Base-by-base conservation (phyloP, 2,113 vertebrate genomes). In the Perccottus glenii region DNA sequence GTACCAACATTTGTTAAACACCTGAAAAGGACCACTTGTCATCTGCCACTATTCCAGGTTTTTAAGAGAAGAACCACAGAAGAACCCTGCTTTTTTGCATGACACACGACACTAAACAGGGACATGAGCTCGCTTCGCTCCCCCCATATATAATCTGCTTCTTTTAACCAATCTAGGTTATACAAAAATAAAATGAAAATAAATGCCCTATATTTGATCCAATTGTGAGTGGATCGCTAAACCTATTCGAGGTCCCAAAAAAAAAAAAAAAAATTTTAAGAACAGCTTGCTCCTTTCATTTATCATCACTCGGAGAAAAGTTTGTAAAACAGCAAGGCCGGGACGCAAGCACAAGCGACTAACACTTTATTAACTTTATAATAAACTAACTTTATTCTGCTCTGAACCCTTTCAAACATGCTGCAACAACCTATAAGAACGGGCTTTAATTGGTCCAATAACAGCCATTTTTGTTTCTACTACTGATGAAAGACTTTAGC, bases 91-190 rank as follows among this genome's bases (percentile, higher is more conserved):
- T 57, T 52, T 8, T 40, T 62, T 73, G 62, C 58, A 85, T 71
- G 56, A 70, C 75, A 85, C 68, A 70, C 73, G 51, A 76, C 60
- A 62, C 59, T 50, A 58, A 51, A 69, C 64, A 68, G 45, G 64
- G 45, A 64, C 6, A 64, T 4, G 6, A 72, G 8, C 40, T 69
- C 8, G 1, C 45, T 50, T 64, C 10, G 40, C 56, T 43, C 64
- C 60, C 45, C n/a, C 11, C 16, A 70, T 48, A 81, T 60, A 44
- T 57, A 62, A 48, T 74, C 59, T 60, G 56, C 60, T 36, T 64
- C 42, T 70, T 65, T 67, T 64, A 56, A 78, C 11, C 57, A 73
- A 63, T 69, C 57, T 44, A 60, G 16, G 72, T 44, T 40, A 14
- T 59, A 55, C 38, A 74, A 46, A 75, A 72, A 52, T 73, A 7